These are phyloP conservation scores for Charadrius vociferus DNA, from an alignment of 2,113 vertebrate species.

Conservation along the genomic window DNA sequence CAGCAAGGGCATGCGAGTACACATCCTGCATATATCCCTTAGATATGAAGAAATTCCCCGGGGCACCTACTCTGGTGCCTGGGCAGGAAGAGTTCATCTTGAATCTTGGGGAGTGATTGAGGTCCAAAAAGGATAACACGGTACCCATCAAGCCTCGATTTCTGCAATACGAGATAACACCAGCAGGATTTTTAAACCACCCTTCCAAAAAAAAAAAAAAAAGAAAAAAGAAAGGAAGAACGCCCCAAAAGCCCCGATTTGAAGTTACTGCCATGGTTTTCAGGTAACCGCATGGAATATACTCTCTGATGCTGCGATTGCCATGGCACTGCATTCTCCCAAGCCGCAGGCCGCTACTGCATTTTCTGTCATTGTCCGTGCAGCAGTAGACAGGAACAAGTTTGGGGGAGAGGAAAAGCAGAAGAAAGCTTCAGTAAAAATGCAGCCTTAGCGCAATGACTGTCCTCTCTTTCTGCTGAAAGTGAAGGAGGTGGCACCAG, in stretches of 20 bases:
- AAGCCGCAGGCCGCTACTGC: background rate
- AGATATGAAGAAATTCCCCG: conserved; percentile 63
- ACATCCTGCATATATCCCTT: conserved; percentile 54
- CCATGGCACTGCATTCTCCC: background rate
- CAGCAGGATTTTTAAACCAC: background rate
- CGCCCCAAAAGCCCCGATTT: background rate
- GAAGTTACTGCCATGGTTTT: background rate
- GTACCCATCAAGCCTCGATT: background rate
- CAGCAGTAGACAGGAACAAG: background rate
- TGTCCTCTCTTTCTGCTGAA: background rate
- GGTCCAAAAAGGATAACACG: background rate
- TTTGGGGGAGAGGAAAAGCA: background rate
- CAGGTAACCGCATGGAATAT: background rate
- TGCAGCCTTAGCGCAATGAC: background rate
- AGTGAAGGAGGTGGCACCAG: background rate
- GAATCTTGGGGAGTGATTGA: background rate
- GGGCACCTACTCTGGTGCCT: conserved; percentile 30
- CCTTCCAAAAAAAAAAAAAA: background rate
- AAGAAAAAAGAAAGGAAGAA: no score
- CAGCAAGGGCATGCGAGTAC: conserved; percentile 62
- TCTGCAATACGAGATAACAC: background rate
- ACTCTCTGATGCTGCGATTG: background rate
- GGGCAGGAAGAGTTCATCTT: conserved; percentile 55
- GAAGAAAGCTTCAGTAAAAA: background rate
- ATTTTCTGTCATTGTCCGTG: background rate